A percentile compares a stretch with the other conserved stretches of the same genome.
These are phyloP conservation scores for Drosophila carrolli DNA, from an alignment of 1,140 invertebrate species.

Conservation along the genomic window DNA sequence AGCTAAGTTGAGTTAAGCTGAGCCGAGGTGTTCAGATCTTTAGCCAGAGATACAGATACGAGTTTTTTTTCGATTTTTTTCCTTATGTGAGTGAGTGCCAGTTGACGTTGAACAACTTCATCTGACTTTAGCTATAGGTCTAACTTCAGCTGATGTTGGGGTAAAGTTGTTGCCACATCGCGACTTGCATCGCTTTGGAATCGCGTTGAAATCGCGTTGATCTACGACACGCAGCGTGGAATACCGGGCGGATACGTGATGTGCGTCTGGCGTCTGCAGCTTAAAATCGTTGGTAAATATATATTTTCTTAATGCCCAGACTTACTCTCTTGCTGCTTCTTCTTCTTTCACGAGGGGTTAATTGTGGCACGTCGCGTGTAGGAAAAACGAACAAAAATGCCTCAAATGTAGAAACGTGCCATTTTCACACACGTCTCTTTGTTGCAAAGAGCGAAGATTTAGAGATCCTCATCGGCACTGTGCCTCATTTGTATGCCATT, in stretches of 20 bases:
- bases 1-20: conserved; percentile 49
- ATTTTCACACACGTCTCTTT: conserved; percentile 73
- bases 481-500: conserved; percentile 45
- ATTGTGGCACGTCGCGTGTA: conserved; percentile 77
- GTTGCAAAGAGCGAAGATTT: conserved; percentile 51
- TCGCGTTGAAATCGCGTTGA: conserved; percentile 69
- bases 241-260: conserved; percentile 76
- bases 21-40: conserved; percentile 74
- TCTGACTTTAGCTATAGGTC: conserved; percentile 37
- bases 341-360: conserved; percentile 36
- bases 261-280: conserved; percentile 61
- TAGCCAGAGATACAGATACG: conserved; percentile 60
- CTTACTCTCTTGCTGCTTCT: conserved; percentile 10
- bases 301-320: conserved; percentile 54
- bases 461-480: conserved; percentile 42
- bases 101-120: conserved; percentile 78
- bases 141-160: conserved; percentile 14
- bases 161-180: conserved; percentile 53
- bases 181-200: conserved; percentile 52
- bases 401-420: conserved; percentile 77
- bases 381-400: conserved; percentile 45
- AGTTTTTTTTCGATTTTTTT: conserved; percentile 24
- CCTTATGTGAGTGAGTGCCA: conserved; percentile 57
- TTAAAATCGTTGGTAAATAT: conserved; percentile 45
- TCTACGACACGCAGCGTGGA: conserved; percentile 67